Conservation (phyloP, 2,113 vertebrate species). For the Pseudorhombus dupliciocellatus region DNA sequence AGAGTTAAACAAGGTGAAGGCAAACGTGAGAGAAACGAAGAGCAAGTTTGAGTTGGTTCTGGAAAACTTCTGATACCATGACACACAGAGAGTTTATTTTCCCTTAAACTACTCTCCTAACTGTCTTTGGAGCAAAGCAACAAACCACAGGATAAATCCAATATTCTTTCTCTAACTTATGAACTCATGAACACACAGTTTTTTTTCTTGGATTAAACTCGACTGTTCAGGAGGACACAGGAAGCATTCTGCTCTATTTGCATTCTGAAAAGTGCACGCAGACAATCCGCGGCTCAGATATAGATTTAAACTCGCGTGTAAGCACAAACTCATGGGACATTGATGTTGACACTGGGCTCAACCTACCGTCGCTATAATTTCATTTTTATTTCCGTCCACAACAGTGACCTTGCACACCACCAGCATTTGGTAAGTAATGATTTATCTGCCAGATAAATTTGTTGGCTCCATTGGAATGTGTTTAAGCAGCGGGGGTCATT, state of each 20-base stretch:
- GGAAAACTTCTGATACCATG: too few relatives aligned
- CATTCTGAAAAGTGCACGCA: background rate
- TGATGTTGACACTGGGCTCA: conserved; percentile 42
- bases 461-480: conserved; percentile 78
- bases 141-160: too few relatives aligned
- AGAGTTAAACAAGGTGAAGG: background rate
- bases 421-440: conserved; percentile 75
- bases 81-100: too few relatives aligned
- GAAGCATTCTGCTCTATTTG: background rate
- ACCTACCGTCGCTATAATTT: conserved; percentile 59
- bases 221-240: too few relatives aligned
- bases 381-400: conserved; percentile 67
- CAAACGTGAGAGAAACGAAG: background rate
- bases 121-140: too few relatives aligned
- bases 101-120: too few relatives aligned
- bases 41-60: background rate
- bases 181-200: too few relatives aligned
- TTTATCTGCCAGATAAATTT: conserved; percentile 81
- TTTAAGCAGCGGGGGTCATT: conserved; percentile 75
- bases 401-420: conserved; percentile 73
- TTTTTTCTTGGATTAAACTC: background rate
- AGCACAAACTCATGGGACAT: conserved; percentile 19
- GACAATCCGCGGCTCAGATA: conserved; percentile 2
- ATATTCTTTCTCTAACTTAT: too few relatives aligned
- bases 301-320: conserved; percentile 13